Evolutionary conservation across 2,113 vertebrate species (phyloP).

Genomic region (Arizona elegans): DNA sequence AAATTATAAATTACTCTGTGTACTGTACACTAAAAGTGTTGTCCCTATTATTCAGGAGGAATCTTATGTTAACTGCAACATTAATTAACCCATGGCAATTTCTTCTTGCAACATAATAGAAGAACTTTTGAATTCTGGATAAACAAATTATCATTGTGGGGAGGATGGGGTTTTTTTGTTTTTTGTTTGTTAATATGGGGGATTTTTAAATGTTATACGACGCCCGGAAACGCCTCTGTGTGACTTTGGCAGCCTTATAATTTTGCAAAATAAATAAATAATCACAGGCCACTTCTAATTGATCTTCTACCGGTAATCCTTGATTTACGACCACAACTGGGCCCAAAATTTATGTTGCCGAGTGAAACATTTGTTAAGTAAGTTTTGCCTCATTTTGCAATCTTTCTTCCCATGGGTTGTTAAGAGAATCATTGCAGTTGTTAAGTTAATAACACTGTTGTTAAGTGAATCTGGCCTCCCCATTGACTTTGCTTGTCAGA

Average conservation of each 20-base stretch:
- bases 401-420: background rate
- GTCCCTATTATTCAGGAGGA: background rate
- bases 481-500: background rate
- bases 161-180: background rate
- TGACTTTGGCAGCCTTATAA: background rate
- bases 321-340: background rate
- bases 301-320: background rate
- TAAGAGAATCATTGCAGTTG: background rate
- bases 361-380: background rate
- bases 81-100: background rate
- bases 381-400: background rate
- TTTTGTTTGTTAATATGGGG: background rate
- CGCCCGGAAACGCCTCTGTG: background rate
- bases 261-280: background rate
- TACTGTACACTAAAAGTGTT: background rate
- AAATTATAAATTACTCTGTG: background rate
- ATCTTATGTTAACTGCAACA: background rate
- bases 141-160: background rate
- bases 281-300: background rate
- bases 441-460: background rate
- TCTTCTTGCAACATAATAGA: background rate
- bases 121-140: background rate
- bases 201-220: background rate
- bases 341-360: background rate
- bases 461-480: background rate